phyloP scores from a whole-genome alignment of 1,140 invertebrate genomes.

The Trinorchestia longiramus region DNA sequence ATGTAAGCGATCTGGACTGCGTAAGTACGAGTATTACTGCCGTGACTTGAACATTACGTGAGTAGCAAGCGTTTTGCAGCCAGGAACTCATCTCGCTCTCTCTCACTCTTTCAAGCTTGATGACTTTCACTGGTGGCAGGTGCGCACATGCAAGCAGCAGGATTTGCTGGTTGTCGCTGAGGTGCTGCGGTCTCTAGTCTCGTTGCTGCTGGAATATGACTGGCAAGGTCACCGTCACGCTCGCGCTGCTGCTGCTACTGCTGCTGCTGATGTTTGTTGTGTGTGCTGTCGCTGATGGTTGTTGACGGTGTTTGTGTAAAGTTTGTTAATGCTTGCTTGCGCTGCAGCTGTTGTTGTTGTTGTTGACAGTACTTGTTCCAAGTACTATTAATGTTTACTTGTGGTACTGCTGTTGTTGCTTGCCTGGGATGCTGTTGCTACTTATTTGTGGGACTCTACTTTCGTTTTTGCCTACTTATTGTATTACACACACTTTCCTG shows the following conservation, averaged over 20 bases:
- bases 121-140: conserved; percentile 12
- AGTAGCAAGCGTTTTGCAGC: neutral
- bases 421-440: too few species aligned
- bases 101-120: neutral
- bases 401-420: neutral
- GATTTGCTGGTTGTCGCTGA: neutral
- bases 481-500: neutral
- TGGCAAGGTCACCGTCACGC: conserved; percentile 48
- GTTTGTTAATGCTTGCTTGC: neutral
- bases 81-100: neutral
- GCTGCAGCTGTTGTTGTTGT: neutral
- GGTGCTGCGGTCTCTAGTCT: neutral
- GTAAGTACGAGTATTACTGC: neutral
- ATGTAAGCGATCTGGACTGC: neutral
- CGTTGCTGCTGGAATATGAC: conserved; percentile 42
- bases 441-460: neutral
- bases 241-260: conserved; percentile 7
- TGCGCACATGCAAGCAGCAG: neutral
- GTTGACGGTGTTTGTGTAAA: neutral
- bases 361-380: neutral
- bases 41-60: neutral
- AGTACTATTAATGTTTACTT: neutral
- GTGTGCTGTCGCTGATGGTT: neutral
- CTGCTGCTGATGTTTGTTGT: neutral
- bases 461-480: neutral